Evolutionary conservation across 2,113 vertebrate species (phyloP), one percentile per base, ranked within the genome.

Genomic region (Gobio gobio): DNA sequence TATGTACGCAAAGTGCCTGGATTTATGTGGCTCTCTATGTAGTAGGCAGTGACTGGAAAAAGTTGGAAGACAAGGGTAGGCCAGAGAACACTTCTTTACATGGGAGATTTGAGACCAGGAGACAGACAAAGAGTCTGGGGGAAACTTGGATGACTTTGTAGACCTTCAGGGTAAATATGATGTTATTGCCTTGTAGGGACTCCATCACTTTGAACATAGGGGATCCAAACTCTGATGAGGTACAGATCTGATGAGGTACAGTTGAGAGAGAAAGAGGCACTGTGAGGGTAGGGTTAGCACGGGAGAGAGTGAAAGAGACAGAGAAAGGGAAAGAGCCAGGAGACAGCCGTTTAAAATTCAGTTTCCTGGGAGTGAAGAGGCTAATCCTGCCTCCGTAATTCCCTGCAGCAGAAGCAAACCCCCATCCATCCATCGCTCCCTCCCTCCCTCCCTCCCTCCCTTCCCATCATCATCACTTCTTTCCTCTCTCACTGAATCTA

Each of bases 341-440:
- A 95, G 95, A 95, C 94, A 95, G 94, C 93, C 96, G 96, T 99
- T 99, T 99, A 96, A 98, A 99, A 99, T 99, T 99, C 97, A 96
- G 97, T 97, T 98, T 98, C 96, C 97, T 99, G 96, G 94, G 95
- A 99, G 97, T 97, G 98, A 98, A 97, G 97, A 97, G 97, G 96
- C 97, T 99, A 99, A 99, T 99, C 98, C 97, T 99, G 96, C 96
- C 97, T 97, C 97, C 92, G 96, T 99, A 99, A 99, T 99, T 99
- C 97, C 97, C 97, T 98, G 96, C 97, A 99, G 97, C 97, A 97
- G 98, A 97, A 97, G 96, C 96, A 96, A 96, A 96, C 97, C 97
- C 95, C 95, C 93, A 93, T 93, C 93, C 90, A 91, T 93, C 93
- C 91, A 90, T 59, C 91, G 68, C 59, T 84, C 78, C 49, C 47